Evolutionary conservation across 2,888 invertebrate genomes (phyloP).

Genomic region (Agrotis exclamationis): DNA sequence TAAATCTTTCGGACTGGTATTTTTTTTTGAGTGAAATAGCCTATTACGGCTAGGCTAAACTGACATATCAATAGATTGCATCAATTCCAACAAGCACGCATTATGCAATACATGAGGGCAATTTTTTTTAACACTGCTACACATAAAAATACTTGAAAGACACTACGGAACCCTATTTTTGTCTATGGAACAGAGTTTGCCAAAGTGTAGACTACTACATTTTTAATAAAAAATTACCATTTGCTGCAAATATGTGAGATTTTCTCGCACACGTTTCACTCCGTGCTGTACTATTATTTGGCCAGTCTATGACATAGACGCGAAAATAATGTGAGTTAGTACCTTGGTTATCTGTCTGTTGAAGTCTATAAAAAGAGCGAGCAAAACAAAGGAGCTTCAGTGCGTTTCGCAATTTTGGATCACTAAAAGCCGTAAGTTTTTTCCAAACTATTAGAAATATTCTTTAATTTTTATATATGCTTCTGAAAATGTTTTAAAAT

Average conservation of each 20-base stretch:
- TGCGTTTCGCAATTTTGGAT: conserved; percentile 13
- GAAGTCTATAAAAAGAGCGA: conserved; percentile 20
- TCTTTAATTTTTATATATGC: no score
- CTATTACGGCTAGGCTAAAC: no score
- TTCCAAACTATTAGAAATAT: no score
- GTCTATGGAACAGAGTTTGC: neutral
- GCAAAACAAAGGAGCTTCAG: conserved; percentile 15
- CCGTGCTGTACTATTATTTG: neutral
- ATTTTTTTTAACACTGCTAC: no score
- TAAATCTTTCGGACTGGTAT: no score
- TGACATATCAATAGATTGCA: no score
- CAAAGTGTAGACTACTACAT: neutral
- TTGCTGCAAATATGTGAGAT: conserved; percentile 1
- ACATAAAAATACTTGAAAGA: no score
- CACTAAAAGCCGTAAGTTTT: conserved; percentile 19
- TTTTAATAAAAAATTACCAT: conserved; percentile 5
- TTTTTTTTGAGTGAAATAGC: no score
- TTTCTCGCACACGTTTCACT: conserved; percentile 32
- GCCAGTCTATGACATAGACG: conserved; percentile 5
- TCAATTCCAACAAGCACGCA: no score
- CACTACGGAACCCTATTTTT: conserved; percentile 19
- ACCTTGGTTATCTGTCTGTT: conserved; percentile 11
- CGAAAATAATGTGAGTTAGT: conserved; percentile 24
- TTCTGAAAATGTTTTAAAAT: no score
- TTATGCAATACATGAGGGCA: no score